A percentile compares a stretch with the other conserved stretches of the same genome.
phyloP scores from a whole-genome alignment of 2,888 invertebrate species.

The Lysandra coridon region DNA sequence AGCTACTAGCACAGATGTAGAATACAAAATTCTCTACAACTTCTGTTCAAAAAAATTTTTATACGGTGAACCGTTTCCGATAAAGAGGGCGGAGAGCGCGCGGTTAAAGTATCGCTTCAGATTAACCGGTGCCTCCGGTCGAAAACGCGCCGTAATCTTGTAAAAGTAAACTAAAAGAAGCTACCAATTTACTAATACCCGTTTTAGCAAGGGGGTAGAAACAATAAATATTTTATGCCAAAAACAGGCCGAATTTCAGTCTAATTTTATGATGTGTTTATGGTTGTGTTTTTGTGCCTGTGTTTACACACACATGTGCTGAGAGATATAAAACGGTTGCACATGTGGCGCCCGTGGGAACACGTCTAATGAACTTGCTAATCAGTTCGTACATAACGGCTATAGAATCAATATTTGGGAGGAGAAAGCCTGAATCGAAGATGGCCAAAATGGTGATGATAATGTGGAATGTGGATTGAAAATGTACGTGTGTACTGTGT shows the following conservation, averaged over 20 bases:
- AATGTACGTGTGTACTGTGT: no score
- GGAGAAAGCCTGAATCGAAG: background rate
- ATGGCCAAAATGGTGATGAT: background rate
- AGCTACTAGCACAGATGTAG: no score
- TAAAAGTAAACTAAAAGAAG: no score
- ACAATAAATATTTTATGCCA: background rate
- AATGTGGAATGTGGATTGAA: background rate
- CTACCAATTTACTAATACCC: no score
- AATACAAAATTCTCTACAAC: no score
- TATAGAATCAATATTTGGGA: slow-evolving; percentile 21
- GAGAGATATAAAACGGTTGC: slow-evolving; percentile 62
- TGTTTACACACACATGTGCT: slow-evolving; percentile 51
- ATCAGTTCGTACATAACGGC: slow-evolving; percentile 49
- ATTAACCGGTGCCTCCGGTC: no score
- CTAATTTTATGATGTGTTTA: slow-evolving; percentile 13
- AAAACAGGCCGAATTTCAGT: background rate
- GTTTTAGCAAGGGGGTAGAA: no score
- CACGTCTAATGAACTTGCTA: slow-evolving; percentile 63
- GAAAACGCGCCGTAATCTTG: no score
- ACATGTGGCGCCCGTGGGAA: slow-evolving; percentile 72
- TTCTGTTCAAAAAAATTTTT: no score
- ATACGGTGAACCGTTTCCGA: no score
- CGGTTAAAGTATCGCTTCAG: no score
- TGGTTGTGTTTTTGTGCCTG: slow-evolving; percentile 13
- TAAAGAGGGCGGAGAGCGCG: no score